Conservation (phyloP, 2,797 vertebrate species). For the Oceanodroma leucorhoa region DNA sequence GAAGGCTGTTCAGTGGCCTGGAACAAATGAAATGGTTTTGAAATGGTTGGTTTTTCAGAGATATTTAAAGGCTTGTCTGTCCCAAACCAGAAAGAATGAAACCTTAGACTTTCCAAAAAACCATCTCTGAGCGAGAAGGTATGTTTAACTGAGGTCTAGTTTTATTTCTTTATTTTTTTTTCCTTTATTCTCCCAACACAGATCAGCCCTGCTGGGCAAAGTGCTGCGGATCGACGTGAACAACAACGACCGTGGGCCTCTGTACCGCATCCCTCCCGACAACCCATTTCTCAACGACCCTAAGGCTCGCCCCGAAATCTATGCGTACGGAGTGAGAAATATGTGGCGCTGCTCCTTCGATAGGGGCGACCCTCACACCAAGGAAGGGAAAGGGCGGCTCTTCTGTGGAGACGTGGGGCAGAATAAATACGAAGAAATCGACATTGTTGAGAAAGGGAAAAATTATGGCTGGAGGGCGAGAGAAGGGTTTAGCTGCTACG, state of each 20-base stretch:
- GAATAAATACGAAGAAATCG: constrained; percentile 93
- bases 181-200: constrained; percentile 33
- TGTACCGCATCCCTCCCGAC: constrained; percentile 87
- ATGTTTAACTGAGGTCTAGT: background rate
- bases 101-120: background rate
- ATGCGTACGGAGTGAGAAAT: constrained; percentile 89
- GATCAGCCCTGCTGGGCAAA: constrained; percentile 91
- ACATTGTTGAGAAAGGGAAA: constrained; percentile 88
- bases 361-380: constrained; percentile 82
- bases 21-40: background rate
- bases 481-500: constrained; percentile 94
- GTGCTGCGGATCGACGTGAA: constrained; percentile 91
- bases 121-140: background rate
- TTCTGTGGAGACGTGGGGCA: constrained; percentile 96
- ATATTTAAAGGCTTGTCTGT: background rate
- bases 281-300: constrained; percentile 86
- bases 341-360: constrained; percentile 98
- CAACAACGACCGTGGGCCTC: constrained; percentile 79
- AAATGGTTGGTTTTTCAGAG: background rate
- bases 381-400: constrained; percentile 87
- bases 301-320: constrained; percentile 87
- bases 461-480: constrained; percentile 96
- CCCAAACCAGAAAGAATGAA: background rate
- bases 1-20: background rate
- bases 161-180: background rate